Conservation (phyloP, 92 coral and sea anemone species). For the Scolanthus callimorphus region DNA sequence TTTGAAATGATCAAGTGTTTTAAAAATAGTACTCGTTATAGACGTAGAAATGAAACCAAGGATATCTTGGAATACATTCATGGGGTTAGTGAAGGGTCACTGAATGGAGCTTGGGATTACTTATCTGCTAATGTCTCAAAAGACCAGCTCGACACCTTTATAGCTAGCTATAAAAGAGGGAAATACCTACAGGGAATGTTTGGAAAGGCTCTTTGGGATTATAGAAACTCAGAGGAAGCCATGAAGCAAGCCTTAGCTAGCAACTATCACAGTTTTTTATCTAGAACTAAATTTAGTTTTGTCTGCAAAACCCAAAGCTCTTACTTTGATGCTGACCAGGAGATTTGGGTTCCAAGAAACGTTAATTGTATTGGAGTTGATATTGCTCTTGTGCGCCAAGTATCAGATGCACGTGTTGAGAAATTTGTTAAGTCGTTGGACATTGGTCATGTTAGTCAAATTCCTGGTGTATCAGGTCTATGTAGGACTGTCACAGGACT, state of each 20-base stretch:
- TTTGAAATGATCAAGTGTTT: too few relatives aligned
- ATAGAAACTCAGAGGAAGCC: too few relatives aligned
- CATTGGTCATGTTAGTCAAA: too few relatives aligned
- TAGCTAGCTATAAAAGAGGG: constrained; percentile 47
- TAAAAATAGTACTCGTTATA: too few relatives aligned
- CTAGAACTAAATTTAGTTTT: constrained; percentile 23
- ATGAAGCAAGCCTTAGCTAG: too few relatives aligned
- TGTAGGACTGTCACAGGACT: constrained; percentile 18
- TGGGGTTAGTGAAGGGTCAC: constrained; percentile 49
- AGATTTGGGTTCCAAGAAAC: constrained; percentile 47
- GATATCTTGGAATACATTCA: too few relatives aligned
- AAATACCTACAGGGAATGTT: constrained; percentile 59
- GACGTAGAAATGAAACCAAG: too few relatives aligned
- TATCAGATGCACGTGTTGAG: too few relatives aligned
- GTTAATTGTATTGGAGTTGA: constrained; percentile 30
- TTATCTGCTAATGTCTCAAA: constrained; percentile 38
- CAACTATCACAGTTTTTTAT: constrained; percentile 43
- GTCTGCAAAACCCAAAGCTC: too few relatives aligned
- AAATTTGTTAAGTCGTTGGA: too few relatives aligned
- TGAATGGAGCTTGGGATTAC: constrained; percentile 72
- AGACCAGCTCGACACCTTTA: constrained; percentile 35
- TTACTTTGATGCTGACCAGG: constrained; percentile 39
- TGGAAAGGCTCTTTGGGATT: too few relatives aligned
- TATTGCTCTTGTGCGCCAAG: constrained; percentile 2
- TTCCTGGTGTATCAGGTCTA: too few relatives aligned